Percentiles rank a stretch among this genome's conserved stretches.
phyloP scores from a whole-genome alignment of 2,113 vertebrate species.

The Ptilonorhynchus violaceus region DNA sequence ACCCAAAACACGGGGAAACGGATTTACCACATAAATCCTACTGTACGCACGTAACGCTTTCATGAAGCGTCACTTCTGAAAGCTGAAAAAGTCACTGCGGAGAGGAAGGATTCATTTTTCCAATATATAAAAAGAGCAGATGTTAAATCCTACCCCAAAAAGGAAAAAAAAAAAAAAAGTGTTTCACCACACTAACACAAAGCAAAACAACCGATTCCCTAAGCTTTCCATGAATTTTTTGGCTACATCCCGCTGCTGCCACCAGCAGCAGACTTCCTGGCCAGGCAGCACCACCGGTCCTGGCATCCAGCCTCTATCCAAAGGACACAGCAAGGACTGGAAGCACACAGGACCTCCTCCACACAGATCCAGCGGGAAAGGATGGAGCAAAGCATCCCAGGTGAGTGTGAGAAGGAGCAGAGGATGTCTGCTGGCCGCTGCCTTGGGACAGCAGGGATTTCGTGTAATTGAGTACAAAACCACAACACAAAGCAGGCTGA shows the following conservation, averaged over 20 bases:
- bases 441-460: background rate
- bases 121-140: background rate
- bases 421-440: background rate
- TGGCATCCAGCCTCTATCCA: background rate
- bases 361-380: background rate
- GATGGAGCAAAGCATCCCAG: background rate
- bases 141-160: background rate
- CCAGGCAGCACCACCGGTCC: background rate
- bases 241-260: background rate
- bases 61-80: background rate
- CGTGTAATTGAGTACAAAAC: background rate
- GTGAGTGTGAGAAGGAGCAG: background rate
- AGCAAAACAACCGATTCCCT: background rate
- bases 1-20: background rate
- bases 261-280: background rate
- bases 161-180: background rate
- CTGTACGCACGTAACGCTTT: background rate
- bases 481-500: background rate
- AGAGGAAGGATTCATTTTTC: background rate
- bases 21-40: accelerated
- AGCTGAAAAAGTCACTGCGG: background rate
- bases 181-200: background rate
- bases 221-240: background rate
- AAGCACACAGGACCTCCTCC: background rate
- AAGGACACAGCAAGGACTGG: background rate